Conservation (phyloP, 2,888 invertebrate genomes). For the Cantharis lateralis region DNA sequence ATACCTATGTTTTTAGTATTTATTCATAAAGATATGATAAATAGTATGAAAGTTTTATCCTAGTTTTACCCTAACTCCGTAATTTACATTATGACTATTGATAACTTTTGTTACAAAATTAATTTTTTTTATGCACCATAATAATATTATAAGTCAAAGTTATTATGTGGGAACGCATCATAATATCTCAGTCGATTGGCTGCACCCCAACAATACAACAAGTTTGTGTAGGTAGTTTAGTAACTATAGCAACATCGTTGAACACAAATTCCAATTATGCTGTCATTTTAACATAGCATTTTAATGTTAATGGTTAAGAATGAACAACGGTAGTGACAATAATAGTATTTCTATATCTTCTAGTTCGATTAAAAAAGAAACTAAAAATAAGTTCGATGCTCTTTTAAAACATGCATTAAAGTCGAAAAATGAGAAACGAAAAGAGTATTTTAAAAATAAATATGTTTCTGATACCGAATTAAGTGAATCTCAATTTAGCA, state of each 20-base stretch:
- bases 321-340: neutral
- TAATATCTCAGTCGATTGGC: neutral
- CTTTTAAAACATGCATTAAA: slow-evolving; percentile 43
- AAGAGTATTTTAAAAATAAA: slow-evolving; percentile 3
- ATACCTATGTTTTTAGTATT: too few relatives aligned
- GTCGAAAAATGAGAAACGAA: slow-evolving; percentile 21
- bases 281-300: too few relatives aligned
- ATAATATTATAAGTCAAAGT: too few relatives aligned
- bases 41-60: too few relatives aligned
- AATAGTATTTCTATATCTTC: neutral
- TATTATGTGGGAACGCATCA: neutral
- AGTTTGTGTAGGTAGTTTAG: neutral
- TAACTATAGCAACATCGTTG: neutral
- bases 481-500: neutral
- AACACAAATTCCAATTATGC: neutral
- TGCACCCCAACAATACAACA: neutral
- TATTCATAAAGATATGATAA: too few relatives aligned
- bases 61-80: too few relatives aligned
- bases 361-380: slow-evolving; percentile 42
- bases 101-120: too few relatives aligned
- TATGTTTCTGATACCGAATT: slow-evolving; percentile 16
- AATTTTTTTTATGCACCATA: too few relatives aligned
- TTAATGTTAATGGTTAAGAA: neutral
- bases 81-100: too few relatives aligned
- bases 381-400: slow-evolving; percentile 47